A percentile compares a stretch with the other conserved stretches of the same genome.
These are phyloP conservation scores for Pollenia angustigena DNA, from an alignment of 2,888 invertebrate species.

Conservation along the genomic window DNA sequence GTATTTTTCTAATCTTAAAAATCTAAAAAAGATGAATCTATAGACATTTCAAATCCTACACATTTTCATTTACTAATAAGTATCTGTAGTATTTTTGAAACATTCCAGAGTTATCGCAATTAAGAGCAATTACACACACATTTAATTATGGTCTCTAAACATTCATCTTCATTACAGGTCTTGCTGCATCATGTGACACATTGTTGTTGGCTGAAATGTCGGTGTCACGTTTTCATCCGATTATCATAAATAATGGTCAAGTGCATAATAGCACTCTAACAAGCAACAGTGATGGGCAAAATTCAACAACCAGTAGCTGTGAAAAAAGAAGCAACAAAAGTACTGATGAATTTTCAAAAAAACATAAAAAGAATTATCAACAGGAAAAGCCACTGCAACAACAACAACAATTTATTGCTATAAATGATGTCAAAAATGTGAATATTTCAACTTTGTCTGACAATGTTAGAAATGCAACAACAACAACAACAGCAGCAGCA, in stretches of 20 bases:
- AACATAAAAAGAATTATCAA: background rate
- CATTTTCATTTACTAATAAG: background rate
- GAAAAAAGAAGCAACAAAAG: background rate
- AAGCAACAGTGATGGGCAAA: conserved; percentile 79
- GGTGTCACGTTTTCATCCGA: conserved; percentile 84
- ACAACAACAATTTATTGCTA: conserved; percentile 74
- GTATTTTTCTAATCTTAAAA: no score
- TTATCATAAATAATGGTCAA: conserved; percentile 82
- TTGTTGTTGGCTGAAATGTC: conserved; percentile 88
- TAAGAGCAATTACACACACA: conserved; percentile 54
- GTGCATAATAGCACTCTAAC: conserved; percentile 79
- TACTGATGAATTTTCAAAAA: conserved; percentile 7
- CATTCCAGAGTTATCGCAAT: conserved; percentile 25
- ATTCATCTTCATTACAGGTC: conserved; percentile 85
- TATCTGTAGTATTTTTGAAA: background rate
- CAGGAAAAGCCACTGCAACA: background rate
- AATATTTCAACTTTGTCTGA: conserved; percentile 74
- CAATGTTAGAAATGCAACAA: conserved; percentile 30
- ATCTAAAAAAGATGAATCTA: no score
- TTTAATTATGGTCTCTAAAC: conserved; percentile 43
- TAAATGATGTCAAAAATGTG: conserved; percentile 64
- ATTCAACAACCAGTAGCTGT: conserved; percentile 71
- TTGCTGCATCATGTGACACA: conserved; percentile 88
- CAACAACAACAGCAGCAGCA: conserved; percentile 82
- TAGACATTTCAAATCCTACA: no score